These are phyloP conservation scores for Caenorhabditis imperialis DNA, from an alignment of 2,888 invertebrate genomes.

Conservation along the genomic window DNA sequence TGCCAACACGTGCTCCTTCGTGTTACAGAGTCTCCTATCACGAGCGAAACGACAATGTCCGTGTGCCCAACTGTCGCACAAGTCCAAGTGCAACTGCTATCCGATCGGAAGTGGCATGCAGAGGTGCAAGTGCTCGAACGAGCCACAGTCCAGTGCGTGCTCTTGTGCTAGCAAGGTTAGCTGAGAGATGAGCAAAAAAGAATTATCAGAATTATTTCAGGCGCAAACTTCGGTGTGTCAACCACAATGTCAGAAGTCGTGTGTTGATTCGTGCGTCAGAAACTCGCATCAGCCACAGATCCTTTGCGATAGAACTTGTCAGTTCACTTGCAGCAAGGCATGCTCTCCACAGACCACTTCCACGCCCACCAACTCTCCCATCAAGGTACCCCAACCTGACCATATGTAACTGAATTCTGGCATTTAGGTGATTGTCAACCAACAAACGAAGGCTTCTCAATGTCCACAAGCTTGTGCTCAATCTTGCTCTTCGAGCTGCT, in stretches of 20 bases:
- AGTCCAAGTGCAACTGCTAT: conserved; percentile 58
- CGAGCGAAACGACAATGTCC: conserved; percentile 63
- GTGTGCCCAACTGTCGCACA: conserved; percentile 57
- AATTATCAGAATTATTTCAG: conserved; percentile 22
- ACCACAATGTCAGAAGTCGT: conserved; percentile 58
- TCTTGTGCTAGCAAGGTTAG: conserved; percentile 43
- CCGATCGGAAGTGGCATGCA: conserved; percentile 52
- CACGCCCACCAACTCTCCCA: conserved; percentile 17
- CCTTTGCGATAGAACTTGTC: conserved; percentile 55
- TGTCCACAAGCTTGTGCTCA: conserved; percentile 56
- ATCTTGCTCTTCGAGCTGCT: conserved; percentile 54
- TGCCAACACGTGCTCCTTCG: not conserved
- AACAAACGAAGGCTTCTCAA: conserved; percentile 54
- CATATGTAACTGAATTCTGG: not conserved
- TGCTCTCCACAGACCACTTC: conserved; percentile 38
- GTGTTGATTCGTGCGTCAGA: conserved; percentile 52
- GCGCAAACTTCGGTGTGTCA: conserved; percentile 56
- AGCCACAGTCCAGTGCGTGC: conserved; percentile 45
- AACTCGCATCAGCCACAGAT: conserved; percentile 47
- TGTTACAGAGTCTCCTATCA: conserved; percentile 45
- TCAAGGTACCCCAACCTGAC: conserved; percentile 14
- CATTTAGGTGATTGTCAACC: conserved; percentile 54
- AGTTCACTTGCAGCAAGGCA: conserved; percentile 57
- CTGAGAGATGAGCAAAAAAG: not conserved
- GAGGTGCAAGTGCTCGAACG: conserved; percentile 56